Percentiles rank a stretch among this genome's conserved stretches.
Evolutionary conservation across 2,113 vertebrate species (phyloP).

Genomic region (Aldabrachelys gigantea): DNA sequence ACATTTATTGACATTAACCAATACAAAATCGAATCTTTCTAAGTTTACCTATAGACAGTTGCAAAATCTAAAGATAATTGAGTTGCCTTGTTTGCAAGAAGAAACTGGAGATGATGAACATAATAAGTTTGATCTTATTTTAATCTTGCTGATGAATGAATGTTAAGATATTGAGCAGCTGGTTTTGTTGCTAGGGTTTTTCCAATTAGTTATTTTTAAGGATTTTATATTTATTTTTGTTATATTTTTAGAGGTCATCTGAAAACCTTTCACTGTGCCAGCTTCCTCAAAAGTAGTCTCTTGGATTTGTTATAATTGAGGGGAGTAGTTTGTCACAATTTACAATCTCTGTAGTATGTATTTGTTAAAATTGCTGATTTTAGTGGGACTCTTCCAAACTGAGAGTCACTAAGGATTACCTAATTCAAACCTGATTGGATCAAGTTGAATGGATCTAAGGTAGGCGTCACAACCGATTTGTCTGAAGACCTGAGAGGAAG

Average conservation of each 20-base stretch:
- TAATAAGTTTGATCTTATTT: neutral
- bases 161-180: neutral
- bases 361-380: neutral
- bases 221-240: neutral
- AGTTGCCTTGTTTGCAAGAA: neutral
- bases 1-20: no score
- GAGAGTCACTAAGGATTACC: neutral
- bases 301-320: neutral
- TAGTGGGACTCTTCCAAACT: neutral
- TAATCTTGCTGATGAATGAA: neutral
- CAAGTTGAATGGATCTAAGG: neutral
- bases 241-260: neutral
- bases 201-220: neutral
- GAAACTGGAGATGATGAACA: neutral
- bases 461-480: neutral
- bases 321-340: neutral
- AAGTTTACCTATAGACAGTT: no score
- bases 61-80: neutral
- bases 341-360: neutral
- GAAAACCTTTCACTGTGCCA: neutral
- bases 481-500: neutral
- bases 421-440: neutral
- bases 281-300: neutral
- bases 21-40: no score
- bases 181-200: neutral